phyloP scores from a whole-genome alignment of 2,797 vertebrate genomes.

The Dipus sagitta region DNA sequence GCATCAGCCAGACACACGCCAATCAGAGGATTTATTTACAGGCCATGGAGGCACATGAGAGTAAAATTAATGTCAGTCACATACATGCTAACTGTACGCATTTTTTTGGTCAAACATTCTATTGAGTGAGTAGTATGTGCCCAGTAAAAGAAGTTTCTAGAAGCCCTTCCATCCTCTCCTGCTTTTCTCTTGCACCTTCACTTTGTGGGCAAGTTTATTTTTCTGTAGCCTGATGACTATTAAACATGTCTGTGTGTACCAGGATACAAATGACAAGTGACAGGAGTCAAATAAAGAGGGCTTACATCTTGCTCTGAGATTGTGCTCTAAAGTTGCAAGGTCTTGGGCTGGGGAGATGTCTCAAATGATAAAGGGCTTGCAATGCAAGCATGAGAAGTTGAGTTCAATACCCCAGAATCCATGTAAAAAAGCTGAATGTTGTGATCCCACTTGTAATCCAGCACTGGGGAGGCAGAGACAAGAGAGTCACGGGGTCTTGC shows the following conservation, averaged over 20 bases:
- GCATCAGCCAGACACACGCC: not conserved
- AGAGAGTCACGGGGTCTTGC: no score
- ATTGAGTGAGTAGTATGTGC: fast-evolving
- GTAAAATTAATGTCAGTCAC: not conserved
- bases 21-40: not conserved
- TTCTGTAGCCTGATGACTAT: not conserved
- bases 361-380: no score
- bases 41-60: not conserved
- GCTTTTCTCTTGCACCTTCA: not conserved
- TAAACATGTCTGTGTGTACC: not conserved
- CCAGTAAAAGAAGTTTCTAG: not conserved
- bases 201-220: not conserved
- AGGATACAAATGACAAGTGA: not conserved
- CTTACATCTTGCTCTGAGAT: not conserved
- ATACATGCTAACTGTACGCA: not conserved
- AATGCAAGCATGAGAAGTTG: no score
- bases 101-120: not conserved
- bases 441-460: no score
- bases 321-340: not conserved
- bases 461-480: no score
- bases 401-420: no score
- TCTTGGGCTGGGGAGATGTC: no score
- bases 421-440: no score
- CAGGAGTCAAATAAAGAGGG: not conserved
- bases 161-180: not conserved